Conservation (phyloP, 2,113 vertebrate genomes). For the Carassius gibelio region DNA sequence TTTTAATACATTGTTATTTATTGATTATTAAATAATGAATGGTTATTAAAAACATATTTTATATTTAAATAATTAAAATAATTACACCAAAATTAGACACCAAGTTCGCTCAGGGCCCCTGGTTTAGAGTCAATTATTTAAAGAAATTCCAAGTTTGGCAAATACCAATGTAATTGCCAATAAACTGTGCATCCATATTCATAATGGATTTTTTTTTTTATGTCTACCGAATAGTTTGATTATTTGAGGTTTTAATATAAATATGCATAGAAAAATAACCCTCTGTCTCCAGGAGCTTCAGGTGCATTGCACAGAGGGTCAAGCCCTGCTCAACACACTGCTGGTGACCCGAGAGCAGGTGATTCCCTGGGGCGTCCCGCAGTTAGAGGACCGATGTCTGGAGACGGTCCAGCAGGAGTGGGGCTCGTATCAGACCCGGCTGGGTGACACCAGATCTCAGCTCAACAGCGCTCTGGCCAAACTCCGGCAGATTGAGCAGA, state of each 20-base stretch:
- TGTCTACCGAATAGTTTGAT: no score
- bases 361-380: slow-evolving; percentile 85
- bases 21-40: no score
- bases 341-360: slow-evolving; percentile 86
- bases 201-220: no score
- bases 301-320: slow-evolving; percentile 85
- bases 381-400: slow-evolving; percentile 86
- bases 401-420: slow-evolving; percentile 88
- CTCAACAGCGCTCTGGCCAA: slow-evolving; percentile 80
- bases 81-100: neutral
- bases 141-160: neutral
- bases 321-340: slow-evolving; percentile 82
- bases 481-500: slow-evolving; percentile 85
- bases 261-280: neutral
- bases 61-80: neutral
- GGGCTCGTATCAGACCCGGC: slow-evolving; percentile 82
- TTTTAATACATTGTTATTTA: no score
- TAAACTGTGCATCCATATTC: neutral
- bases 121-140: neutral
- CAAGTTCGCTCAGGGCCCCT: neutral
- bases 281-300: slow-evolving; percentile 74
- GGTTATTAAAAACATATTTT: neutral
- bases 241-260: neutral
- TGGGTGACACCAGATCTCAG: slow-evolving; percentile 82
- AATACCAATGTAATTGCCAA: neutral